Evolutionary conservation across 1,140 invertebrate species (phyloP).

Genomic region (Latrodectus geometricus): DNA sequence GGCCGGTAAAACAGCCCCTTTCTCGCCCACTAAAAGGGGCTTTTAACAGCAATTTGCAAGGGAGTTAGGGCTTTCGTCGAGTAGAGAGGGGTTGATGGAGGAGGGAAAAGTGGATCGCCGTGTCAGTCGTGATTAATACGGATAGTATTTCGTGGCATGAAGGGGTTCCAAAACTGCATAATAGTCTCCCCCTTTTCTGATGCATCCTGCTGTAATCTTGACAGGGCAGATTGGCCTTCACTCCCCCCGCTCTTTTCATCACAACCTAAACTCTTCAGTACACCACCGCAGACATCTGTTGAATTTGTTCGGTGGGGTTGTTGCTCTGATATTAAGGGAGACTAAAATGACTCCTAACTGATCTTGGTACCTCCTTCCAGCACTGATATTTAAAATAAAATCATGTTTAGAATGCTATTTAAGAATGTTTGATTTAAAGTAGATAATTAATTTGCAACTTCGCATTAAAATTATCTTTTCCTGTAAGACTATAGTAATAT

Average conservation of each 20-base stretch:
- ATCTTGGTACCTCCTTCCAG: too few species aligned
- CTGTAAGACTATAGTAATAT: too few species aligned
- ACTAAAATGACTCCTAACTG: too few species aligned
- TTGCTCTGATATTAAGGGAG: neutral
- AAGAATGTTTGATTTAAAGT: too few species aligned
- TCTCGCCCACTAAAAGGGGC: slow-evolving; percentile 50
- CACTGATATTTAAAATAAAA: too few species aligned
- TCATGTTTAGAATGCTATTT: too few species aligned
- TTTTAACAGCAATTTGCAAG: slow-evolving; percentile 58
- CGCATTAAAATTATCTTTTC: too few species aligned
- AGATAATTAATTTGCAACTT: too few species aligned
- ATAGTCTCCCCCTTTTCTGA: neutral
- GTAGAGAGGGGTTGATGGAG: neutral
- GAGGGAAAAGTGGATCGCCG: neutral
- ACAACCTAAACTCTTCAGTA: neutral
- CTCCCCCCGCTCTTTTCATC: neutral
- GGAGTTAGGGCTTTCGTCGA: slow-evolving; percentile 1
- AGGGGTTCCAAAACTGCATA: slow-evolving; percentile 3
- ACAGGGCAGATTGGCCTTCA: slow-evolving; percentile 1
- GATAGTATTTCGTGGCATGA: slow-evolving; percentile 25
- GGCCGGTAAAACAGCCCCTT: neutral
- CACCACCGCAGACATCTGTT: slow-evolving; percentile 24
- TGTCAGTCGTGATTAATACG: slow-evolving; percentile 58
- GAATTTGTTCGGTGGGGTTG: slow-evolving; percentile 16
- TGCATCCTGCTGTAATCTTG: slow-evolving; percentile 29